Percentiles rank a stretch among this genome's conserved stretches.
Evolutionary conservation across 2,113 vertebrate genomes (phyloP).

Genomic region (Tretioscincus oriximinensis): DNA sequence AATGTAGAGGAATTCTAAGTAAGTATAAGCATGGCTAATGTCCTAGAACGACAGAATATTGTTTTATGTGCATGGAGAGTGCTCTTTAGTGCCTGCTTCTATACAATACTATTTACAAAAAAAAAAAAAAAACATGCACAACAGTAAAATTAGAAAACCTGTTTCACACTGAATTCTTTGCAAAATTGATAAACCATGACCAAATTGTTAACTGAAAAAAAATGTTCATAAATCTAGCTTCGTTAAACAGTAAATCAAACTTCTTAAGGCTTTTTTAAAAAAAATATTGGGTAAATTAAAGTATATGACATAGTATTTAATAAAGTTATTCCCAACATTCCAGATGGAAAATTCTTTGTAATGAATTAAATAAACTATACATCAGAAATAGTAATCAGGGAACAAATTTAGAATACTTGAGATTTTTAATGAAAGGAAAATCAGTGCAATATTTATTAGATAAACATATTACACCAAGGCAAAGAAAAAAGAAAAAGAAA

Average conservation of each 20-base stretch:
- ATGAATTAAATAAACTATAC: constrained; percentile 11
- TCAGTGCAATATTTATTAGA: constrained; percentile 18
- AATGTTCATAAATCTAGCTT: not conserved
- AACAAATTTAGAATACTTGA: constrained; percentile 28
- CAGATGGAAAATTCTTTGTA: not conserved
- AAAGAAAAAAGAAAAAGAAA: constrained; percentile 28
- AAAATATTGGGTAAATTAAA: constrained; percentile 8
- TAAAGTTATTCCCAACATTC: not conserved
- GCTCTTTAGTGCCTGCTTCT: not conserved
- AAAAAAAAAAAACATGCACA: not conserved
- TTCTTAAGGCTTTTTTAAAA: not conserved
- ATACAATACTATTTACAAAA: not conserved
- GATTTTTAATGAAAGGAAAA: constrained; percentile 39
- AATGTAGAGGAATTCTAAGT: not conserved
- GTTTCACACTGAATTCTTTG: constrained; percentile 12
- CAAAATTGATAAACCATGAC: constrained; percentile 48
- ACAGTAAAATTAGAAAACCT: not conserved
- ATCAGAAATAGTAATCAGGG: constrained; percentile 38
- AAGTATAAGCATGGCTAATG: not conserved
- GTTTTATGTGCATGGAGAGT: not conserved
- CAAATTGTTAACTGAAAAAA: constrained; percentile 19
- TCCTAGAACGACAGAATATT: not conserved
- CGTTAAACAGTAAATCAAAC: not conserved
- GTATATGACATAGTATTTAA: not conserved
- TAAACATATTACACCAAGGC: constrained; percentile 28